These are phyloP conservation scores for Zaprionus inermis DNA, from an alignment of 1,140 invertebrate genomes.

Conservation along the genomic window DNA sequence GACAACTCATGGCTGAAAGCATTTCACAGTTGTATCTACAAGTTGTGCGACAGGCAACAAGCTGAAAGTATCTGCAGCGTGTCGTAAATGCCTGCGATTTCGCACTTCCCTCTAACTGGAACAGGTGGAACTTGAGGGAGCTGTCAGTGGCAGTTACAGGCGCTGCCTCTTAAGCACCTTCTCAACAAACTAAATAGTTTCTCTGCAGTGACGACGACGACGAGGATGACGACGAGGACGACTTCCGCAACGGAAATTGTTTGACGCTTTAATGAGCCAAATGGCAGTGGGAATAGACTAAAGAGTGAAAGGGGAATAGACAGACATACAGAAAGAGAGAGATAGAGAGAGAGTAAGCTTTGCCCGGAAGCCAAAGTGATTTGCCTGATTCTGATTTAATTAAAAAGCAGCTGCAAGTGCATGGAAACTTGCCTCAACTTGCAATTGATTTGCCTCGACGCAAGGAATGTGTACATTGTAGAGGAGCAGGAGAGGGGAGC, in stretches of 20 bases:
- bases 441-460: constrained; percentile 4
- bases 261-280: constrained; percentile 74
- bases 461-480: constrained; percentile 24
- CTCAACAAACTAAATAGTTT: constrained; percentile 32
- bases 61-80: constrained; percentile 6
- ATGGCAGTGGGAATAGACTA: constrained; percentile 1
- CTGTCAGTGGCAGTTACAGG: constrained; percentile 12
- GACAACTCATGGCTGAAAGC: constrained; percentile 1
- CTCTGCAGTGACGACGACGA: constrained; percentile 27
- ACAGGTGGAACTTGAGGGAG: neutral
- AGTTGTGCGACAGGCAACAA: constrained; percentile 24
- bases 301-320: neutral
- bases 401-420: constrained; percentile 61
- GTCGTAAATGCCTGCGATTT: constrained; percentile 7
- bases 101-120: neutral
- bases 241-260: constrained; percentile 64
- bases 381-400: constrained; percentile 69
- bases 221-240: constrained; percentile 21
- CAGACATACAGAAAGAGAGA: neutral
- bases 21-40: constrained; percentile 21
- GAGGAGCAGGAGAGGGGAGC: neutral
- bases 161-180: constrained; percentile 16
- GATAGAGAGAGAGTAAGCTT: constrained; percentile 2
- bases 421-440: constrained; percentile 31
- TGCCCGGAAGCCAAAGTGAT: constrained; percentile 60